A percentile compares a stretch with the other conserved stretches of the same genome.
Evolutionary conservation across 1,140 invertebrate genomes (phyloP).

Genomic region (Polypedilum pembai): DNA sequence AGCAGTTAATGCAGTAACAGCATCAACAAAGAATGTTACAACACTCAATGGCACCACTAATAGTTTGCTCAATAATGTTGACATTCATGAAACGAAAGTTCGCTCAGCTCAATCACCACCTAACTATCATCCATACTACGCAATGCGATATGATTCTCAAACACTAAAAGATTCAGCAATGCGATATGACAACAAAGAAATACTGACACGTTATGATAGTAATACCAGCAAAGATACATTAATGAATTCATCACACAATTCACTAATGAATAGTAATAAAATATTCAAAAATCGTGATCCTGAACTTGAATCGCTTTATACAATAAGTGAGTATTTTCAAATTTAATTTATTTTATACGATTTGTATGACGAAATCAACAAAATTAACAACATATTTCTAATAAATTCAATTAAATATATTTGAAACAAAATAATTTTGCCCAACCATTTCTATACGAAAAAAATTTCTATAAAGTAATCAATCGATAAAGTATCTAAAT

Average conservation of each 20-base stretch:
- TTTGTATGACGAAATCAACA: no score
- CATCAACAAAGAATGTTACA: slow-evolving; percentile 18
- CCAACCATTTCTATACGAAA: no score
- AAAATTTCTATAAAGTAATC: no score
- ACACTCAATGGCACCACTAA: not conserved
- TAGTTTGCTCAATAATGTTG: not conserved
- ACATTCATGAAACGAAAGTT: not conserved
- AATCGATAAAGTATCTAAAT: no score
- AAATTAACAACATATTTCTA: no score
- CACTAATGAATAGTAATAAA: slow-evolving; percentile 19
- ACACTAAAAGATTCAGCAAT: not conserved
- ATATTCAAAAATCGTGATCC: slow-evolving; percentile 24
- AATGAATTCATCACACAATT: slow-evolving; percentile 6
- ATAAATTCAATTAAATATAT: no score
- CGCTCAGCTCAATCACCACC: slow-evolving; percentile 9
- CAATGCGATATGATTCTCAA: not conserved
- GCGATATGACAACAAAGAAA: not conserved
- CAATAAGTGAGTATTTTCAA: slow-evolving; percentile 1
- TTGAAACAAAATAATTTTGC: no score
- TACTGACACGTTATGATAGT: not conserved
- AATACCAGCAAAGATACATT: not conserved
- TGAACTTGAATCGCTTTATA: slow-evolving; percentile 23
- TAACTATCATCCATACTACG: not conserved
- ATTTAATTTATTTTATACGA: not conserved
- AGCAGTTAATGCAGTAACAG: not conserved